Base-by-base conservation (phyloP, 2,888 invertebrate genomes). In the Priocnemis perturbator region DNA sequence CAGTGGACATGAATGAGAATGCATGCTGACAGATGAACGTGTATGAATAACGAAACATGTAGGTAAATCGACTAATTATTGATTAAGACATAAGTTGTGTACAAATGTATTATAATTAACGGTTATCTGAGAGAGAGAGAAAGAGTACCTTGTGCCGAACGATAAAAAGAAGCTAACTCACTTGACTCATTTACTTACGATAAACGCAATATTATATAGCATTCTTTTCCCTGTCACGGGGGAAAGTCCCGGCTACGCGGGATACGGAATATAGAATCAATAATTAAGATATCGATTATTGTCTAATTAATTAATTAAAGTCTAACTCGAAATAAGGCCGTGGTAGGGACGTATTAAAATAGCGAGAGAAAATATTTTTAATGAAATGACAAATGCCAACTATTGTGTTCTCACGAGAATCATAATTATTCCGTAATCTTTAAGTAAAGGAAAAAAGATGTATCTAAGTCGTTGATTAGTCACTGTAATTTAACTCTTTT, bases 31-130 rank as follows among this genome's bases (percentile, higher is more conserved):
- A 26, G 7, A 26, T 26, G 3, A 7, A 26, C 26, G 26, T 26
- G 7, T 26, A 7, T 11, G 37, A 11, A 11, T 37, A 37, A 50
- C n/a, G 50, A 50, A 9, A 50, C 19, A 11, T 9, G 50, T 77
- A 72, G 71, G 71, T 77, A 81, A 82, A 83, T 83, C 82, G 81
- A 83, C 77, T 85, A 84, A 84, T 86, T 85, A 85, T 82, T 83
- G 81, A 86, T 84, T 86, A 86, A 86, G 82, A 79, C 79, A 82
- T 86, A 86, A 85, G 84, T 87, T 87, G 76, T 87, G 86, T 87
- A 87, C 86, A 87, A 86, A 87, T 86, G 86, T 86, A 86, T 85
- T 83, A 85, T 86, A 85, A 86, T 86, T 84, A 84, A 81, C 76
- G 75, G 81, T 82, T 83, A 85, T 85, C 81, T 76, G 83, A 83